Evolutionary conservation across 2,113 vertebrate species (phyloP).

Genomic region (Oryzias javanicus): DNA sequence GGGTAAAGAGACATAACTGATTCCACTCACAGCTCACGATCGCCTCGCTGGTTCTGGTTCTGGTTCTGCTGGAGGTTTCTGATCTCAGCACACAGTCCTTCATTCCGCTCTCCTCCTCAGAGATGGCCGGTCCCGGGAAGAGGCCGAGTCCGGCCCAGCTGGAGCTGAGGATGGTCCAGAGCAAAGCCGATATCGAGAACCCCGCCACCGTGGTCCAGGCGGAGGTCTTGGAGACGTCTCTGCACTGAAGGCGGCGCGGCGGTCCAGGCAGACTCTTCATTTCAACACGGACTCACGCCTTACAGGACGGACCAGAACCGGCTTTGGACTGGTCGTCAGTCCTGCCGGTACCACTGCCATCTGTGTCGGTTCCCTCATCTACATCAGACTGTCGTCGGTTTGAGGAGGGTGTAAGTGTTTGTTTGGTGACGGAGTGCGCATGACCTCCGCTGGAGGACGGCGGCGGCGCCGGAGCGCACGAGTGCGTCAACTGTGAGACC

Average conservation of each 20-base stretch:
- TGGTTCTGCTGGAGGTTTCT: too few relatives aligned
- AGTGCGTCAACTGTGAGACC: neutral
- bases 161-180: slow-evolving; percentile 96
- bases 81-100: too few relatives aligned
- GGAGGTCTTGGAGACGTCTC: slow-evolving; percentile 76
- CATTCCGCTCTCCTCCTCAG: slow-evolving; percentile 61
- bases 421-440: neutral
- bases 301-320: too few relatives aligned
- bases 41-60: too few relatives aligned
- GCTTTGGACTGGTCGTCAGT: too few relatives aligned
- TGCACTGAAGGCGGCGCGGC: slow-evolving; percentile 45
- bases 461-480: neutral
- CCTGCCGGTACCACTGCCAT: slow-evolving; percentile 38
- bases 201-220: slow-evolving; percentile 86
- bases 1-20: too few relatives aligned
- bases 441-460: neutral
- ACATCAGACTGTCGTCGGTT: slow-evolving; percentile 9
- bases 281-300: slow-evolving; percentile 58
- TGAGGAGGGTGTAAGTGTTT: neutral
- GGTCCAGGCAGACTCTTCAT: slow-evolving; percentile 53
- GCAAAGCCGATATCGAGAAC: slow-evolving; percentile 93
- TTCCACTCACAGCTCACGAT: too few relatives aligned
- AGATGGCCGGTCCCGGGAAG: slow-evolving; percentile 81
- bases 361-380: slow-evolving; percentile 30
- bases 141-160: slow-evolving; percentile 88